Percentiles rank a stretch among this genome's conserved stretches.
Evolutionary conservation across 1,140 invertebrate species (phyloP).

Genomic region (Bombus impatiens): DNA sequence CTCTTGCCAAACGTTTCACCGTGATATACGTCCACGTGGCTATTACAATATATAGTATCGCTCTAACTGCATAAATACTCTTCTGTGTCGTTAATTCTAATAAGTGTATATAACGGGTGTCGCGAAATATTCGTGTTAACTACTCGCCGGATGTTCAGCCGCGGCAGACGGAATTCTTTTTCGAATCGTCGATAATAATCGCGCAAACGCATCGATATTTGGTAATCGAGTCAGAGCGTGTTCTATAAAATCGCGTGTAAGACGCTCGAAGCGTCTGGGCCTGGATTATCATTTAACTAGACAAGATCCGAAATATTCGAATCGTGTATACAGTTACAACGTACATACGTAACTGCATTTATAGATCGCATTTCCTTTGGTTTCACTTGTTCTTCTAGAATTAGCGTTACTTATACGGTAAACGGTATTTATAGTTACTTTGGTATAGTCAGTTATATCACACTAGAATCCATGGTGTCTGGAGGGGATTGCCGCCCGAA

Average conservation of each 20-base stretch:
- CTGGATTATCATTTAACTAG: neutral
- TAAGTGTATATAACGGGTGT: constrained; percentile 40
- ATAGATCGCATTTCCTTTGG: constrained; percentile 1
- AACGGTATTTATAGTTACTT: constrained; percentile 60
- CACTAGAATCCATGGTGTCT: constrained; percentile 67
- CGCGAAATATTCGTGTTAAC: constrained; percentile 10
- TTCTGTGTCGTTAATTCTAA: constrained; percentile 45
- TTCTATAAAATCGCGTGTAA: constrained; percentile 17
- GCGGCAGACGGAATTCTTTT: constrained; percentile 49
- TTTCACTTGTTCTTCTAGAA: constrained; percentile 32
- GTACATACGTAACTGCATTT: neutral
- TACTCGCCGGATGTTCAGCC: constrained; percentile 6
- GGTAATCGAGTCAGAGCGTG: neutral
- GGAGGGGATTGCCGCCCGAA: constrained; percentile 27
- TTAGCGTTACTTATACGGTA: constrained; percentile 35
- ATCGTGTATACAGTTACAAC: neutral
- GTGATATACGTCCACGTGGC: neutral
- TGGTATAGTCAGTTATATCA: constrained; percentile 67
- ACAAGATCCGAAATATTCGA: neutral
- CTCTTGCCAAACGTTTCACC: neutral
- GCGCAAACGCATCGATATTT: neutral
- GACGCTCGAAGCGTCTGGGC: neutral
- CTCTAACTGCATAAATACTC: constrained; percentile 58
- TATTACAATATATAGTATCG: constrained; percentile 26
- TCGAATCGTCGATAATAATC: constrained; percentile 18